These are phyloP conservation scores for Eulacestoma nigropectus DNA, from an alignment of 2,113 vertebrate genomes.

Conservation along the genomic window DNA sequence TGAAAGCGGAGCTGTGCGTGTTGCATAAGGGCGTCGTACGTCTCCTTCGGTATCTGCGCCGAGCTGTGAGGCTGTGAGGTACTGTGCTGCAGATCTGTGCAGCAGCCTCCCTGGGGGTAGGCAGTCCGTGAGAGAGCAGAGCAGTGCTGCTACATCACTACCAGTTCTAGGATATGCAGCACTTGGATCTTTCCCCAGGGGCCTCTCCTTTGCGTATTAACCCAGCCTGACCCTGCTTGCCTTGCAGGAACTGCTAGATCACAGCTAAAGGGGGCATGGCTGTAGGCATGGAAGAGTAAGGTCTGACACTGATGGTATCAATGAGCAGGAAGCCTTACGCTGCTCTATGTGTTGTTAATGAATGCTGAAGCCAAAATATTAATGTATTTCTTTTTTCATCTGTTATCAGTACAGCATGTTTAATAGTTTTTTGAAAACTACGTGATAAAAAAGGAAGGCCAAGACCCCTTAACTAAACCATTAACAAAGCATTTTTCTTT, in stretches of 20 bases:
- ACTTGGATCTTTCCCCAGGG: not conserved
- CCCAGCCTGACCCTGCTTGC: constrained; percentile 23
- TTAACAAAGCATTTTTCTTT: not conserved
- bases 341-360: not conserved
- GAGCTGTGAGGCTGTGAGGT: not conserved
- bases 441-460: not conserved
- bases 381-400: not conserved
- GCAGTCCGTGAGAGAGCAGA: not conserved
- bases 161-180: not conserved
- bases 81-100: not conserved
- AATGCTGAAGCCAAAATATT: not conserved
- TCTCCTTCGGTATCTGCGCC: not conserved
- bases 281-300: not conserved
- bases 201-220: not conserved
- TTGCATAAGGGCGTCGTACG: not conserved
- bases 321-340: not conserved
- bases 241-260: constrained; percentile 17
- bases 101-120: not conserved
- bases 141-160: not conserved
- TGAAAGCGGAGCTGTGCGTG: not conserved
- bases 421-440: not conserved
- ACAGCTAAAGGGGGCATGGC: not conserved
- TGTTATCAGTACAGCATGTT: not conserved
- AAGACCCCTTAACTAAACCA: not conserved
- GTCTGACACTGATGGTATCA: constrained; percentile 23